Evolutionary conservation across 2,888 invertebrate species (phyloP).

Genomic region (Mantis religiosa): DNA sequence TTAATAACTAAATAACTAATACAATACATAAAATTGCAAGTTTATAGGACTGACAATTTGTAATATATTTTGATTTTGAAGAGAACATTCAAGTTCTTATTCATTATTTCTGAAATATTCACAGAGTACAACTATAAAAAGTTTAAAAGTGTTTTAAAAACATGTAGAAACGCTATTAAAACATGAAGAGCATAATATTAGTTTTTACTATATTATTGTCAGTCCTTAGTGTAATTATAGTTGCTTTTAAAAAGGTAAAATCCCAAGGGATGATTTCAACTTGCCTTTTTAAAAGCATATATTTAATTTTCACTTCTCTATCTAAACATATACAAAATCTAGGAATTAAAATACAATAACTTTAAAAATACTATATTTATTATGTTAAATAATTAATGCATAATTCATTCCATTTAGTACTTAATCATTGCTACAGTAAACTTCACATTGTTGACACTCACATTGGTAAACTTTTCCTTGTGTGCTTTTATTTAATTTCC

Average conservation of each 20-base stretch:
- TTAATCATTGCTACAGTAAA: neutral
- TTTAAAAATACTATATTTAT: neutral
- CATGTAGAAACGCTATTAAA: neutral
- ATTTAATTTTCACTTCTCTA: neutral
- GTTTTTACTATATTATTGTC: neutral
- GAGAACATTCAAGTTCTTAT: neutral
- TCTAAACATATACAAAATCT: neutral
- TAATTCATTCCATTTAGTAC: neutral
- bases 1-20: neutral
- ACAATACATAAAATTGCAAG: neutral
- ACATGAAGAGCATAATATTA: neutral
- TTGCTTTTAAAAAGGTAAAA: neutral
- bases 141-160: neutral
- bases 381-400: neutral
- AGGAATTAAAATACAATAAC: neutral
- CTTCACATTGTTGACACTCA: neutral
- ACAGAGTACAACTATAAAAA: too few relatives aligned
- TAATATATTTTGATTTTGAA: neutral
- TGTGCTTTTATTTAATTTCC: neutral
- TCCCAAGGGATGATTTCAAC: neutral
- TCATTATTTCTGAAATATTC: neutral
- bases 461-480: neutral
- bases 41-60: neutral
- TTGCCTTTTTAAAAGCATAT: neutral
- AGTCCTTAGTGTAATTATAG: neutral